These are phyloP conservation scores for Scomber scombrus DNA, from an alignment of 2,113 vertebrate genomes.

Conservation along the genomic window DNA sequence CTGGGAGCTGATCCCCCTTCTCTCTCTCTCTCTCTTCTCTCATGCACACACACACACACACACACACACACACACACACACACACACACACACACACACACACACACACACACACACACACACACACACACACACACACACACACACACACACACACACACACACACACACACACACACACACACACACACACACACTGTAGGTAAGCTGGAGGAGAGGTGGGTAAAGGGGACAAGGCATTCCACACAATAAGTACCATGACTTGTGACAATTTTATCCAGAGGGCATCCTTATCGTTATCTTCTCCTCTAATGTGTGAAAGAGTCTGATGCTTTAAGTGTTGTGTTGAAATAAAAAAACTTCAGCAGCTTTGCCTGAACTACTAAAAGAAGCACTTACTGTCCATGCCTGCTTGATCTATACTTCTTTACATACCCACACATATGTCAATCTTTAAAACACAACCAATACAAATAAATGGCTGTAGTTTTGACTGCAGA, in stretches of 20 bases:
- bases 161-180: not conserved
- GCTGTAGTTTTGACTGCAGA: not conserved
- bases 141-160: too few species aligned
- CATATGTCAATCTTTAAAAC: not conserved
- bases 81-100: too few species aligned
- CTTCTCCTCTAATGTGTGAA: not conserved
- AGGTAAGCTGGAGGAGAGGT: constrained; percentile 55
- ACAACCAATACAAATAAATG: not conserved
- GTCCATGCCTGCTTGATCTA: too few species aligned
- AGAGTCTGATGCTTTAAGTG: not conserved
- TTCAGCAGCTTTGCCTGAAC: not conserved
- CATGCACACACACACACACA: constrained; percentile 1
- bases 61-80: not conserved
- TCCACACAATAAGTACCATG: constrained; percentile 7
- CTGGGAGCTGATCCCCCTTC: constrained; percentile 79
- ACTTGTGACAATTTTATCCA: constrained; percentile 1
- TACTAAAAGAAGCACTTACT: not conserved
- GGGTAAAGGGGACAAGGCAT: constrained; percentile 29
- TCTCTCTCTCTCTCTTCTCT: constrained; percentile 40
- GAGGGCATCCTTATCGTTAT: not conserved
- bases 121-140: too few species aligned
- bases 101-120: too few species aligned
- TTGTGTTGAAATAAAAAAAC: not conserved
- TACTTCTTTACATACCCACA: not conserved
- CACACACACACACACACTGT: constrained; percentile 5